Base-by-base conservation (phyloP, 1,140 invertebrate genomes). In the Formica exsecta region DNA sequence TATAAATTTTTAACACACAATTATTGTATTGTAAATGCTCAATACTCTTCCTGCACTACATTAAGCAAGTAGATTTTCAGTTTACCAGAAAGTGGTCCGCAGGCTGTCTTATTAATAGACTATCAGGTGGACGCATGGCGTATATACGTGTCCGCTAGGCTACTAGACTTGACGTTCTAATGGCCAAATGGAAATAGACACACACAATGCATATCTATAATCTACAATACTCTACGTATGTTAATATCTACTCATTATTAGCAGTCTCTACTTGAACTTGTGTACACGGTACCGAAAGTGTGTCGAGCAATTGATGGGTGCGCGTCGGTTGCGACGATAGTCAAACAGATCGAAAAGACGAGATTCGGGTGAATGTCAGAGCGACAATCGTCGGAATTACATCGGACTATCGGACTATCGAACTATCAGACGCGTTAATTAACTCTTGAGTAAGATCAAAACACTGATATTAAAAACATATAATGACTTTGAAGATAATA, bases 1-100 rank as follows among this genome's bases (percentile, higher is more conserved):
- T 29, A 25, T n/a, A n/a, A 25, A n/a, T 8, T 77, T 2, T 44
- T 32, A 29, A 76, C 3, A 76, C 4, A 70, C n/a, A 16, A 38
- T 22, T 44, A 51, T 51, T 19, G 48, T n/a, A 64, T 44, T 19
- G 5, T 76, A 54, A 54, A 70, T 70, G 7, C 32, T 57, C 2
- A 57, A 11, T 44, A 4, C 0, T 70, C 29, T 19, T 7, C 57
- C 79, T 61, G 44, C 36, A 59, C 68, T 62, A 74, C 41, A 44
- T 73, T 61, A 73, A 70, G 19, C 29, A 83, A 73, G 22, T 74
- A 74, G 29, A 73, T 25, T 83, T 81, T 81, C 38, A 19, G 54
- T 83, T 74, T 74, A 83, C 68, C 68, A 61, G 79, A 83, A 83
- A 83, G 38, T 81, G 38, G 25, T 83, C 54, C 79, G 29, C 54